Conservation (phyloP, 2,797 vertebrate species). For the Anisognathus igniventris region DNA sequence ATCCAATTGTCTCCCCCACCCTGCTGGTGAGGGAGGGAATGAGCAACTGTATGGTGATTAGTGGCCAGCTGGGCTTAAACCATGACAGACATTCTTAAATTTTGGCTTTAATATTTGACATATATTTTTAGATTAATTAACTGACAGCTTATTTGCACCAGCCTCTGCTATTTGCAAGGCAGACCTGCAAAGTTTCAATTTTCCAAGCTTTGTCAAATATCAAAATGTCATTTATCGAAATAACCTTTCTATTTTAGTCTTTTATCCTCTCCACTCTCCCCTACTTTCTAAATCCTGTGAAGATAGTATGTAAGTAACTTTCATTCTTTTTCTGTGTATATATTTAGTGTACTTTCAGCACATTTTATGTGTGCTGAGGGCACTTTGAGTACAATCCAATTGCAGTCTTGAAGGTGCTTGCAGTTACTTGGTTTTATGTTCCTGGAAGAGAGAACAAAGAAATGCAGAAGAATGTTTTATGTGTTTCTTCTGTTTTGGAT, state of each 20-base stretch:
- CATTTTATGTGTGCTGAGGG: neutral
- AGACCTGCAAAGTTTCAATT: neutral
- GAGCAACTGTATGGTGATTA: too few relatives aligned
- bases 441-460: neutral
- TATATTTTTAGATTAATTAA: neutral
- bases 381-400: neutral
- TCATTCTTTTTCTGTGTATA: neutral
- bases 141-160: neutral
- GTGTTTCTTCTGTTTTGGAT: neutral
- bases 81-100: neutral
- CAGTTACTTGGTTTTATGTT: neutral
- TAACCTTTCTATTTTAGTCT: neutral
- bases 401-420: neutral
- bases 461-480: neutral
- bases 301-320: neutral
- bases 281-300: neutral
- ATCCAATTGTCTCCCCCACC: fast-evolving
- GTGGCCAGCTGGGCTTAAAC: neutral
- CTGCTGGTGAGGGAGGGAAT: neutral
- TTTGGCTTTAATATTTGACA: neutral
- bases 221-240: neutral
- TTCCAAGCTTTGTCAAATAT: neutral
- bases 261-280: neutral
- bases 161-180: neutral
- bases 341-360: neutral